Evolutionary conservation across 2,888 invertebrate species (phyloP).

Genomic region (Cylloceria caligata): DNA sequence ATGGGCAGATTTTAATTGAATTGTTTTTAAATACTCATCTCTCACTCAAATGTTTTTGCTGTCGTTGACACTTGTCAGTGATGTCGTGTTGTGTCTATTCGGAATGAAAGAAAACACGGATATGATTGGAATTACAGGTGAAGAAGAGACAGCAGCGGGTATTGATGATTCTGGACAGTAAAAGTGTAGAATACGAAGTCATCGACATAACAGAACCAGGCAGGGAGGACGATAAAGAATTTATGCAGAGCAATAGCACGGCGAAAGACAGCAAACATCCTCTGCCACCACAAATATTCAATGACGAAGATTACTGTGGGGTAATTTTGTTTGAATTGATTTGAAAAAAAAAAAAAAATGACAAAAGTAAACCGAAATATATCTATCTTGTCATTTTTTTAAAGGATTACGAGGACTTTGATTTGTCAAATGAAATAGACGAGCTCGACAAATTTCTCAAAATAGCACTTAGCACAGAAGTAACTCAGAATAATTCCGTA

Average conservation of each 20-base stretch:
- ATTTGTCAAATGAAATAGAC: conserved; percentile 95
- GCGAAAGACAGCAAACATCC: conserved; percentile 92
- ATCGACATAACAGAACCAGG: conserved; percentile 98
- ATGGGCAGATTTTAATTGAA: neutral
- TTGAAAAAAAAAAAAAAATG: neutral
- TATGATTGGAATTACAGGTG: conserved; percentile 88
- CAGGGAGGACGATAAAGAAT: conserved; percentile 94
- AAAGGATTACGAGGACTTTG: conserved; percentile 97
- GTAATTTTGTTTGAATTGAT: conserved; percentile 86
- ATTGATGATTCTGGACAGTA: conserved; percentile 96
- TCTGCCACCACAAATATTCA: conserved; percentile 97
- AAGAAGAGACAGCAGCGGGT: conserved; percentile 98
- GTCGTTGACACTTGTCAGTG: conserved; percentile 19
- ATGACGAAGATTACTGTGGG: conserved; percentile 96
- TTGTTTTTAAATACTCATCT: neutral
- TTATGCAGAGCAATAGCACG: conserved; percentile 95
- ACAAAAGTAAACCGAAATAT: conserved; percentile 5
- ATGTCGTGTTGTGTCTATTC: conserved; percentile 11
- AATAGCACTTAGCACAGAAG: conserved; percentile 87
- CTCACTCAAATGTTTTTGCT: conserved; percentile 7
- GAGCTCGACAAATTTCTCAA: conserved; percentile 95
- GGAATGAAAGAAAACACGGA: neutral
- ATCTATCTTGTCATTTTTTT: conserved; percentile 70
- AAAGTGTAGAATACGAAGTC: conserved; percentile 94
- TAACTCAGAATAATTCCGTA: conserved; percentile 75